phyloP scores from a whole-genome alignment of 2,888 invertebrate genomes.

The Sphinx pinastri region DNA sequence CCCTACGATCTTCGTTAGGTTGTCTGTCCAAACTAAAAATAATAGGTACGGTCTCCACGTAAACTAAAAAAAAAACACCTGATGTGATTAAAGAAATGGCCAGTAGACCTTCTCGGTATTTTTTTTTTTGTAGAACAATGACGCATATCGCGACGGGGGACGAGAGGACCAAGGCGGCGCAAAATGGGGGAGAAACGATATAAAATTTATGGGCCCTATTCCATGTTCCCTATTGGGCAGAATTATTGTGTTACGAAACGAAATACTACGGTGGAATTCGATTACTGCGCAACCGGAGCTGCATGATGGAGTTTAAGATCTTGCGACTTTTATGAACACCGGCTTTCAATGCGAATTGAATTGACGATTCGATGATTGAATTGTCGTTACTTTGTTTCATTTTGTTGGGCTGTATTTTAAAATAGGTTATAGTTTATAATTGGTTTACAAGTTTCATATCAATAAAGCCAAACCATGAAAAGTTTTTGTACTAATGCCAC shows the following conservation, averaged over 20 bases:
- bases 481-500: too few relatives aligned
- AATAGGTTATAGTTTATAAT: too few relatives aligned
- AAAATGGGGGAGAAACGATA: constrained; percentile 26
- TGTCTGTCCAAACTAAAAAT: too few relatives aligned
- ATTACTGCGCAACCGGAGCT: not conserved
- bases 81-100: too few relatives aligned
- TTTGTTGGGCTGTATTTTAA: too few relatives aligned
- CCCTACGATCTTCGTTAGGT: too few relatives aligned
- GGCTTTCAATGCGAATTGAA: not conserved
- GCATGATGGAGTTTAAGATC: constrained; percentile 4
- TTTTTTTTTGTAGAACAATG: constrained; percentile 15
- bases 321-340: constrained; percentile 4
- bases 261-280: constrained; percentile 8
- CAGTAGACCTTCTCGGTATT: constrained; percentile 17
- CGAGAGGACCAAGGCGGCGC: constrained; percentile 17
- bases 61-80: too few relatives aligned
- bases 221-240: constrained; percentile 29
- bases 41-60: too few relatives aligned
- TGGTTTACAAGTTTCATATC: too few relatives aligned
- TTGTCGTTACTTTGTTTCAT: too few relatives aligned
- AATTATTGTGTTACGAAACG: constrained; percentile 28
- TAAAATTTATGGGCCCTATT: constrained; percentile 31
- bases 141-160: constrained; percentile 23
- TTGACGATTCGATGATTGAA: too few relatives aligned
- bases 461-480: too few relatives aligned